phyloP scores from a whole-genome alignment of 1,140 invertebrate genomes.

The Trypoxylus dichotomus region DNA sequence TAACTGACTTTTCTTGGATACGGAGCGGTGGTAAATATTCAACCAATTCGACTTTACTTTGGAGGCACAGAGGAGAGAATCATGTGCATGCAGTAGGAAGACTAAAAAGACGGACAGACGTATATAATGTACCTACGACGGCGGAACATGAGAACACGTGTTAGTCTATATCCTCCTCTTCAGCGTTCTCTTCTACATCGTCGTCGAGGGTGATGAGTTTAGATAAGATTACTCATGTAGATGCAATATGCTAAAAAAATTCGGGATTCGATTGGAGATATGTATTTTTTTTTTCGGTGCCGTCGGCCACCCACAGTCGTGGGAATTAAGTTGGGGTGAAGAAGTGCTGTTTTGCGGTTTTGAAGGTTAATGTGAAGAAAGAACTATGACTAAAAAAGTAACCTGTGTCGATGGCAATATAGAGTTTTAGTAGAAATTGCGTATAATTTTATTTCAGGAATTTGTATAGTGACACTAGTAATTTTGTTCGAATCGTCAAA shows the following conservation, averaged over 20 bases:
- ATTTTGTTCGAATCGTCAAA: too few species aligned
- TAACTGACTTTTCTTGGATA: constrained; percentile 20
- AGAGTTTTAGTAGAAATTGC: too few species aligned
- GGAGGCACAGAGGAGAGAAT: neutral
- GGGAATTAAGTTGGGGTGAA: neutral
- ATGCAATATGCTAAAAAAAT: constrained; percentile 15
- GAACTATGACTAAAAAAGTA: too few species aligned
- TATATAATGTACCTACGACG: neutral
- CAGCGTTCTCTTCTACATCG: too few species aligned
- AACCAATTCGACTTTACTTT: neutral
- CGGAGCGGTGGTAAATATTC: constrained; percentile 3
- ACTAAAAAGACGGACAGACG: neutral
- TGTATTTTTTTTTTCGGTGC: neutral
- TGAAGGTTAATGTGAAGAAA: too few species aligned
- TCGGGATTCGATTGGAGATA: neutral
- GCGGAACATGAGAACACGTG: constrained; percentile 11
- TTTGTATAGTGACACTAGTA: too few species aligned
- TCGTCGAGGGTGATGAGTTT: neutral
- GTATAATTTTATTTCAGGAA: too few species aligned
- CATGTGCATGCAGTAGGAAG: neutral
- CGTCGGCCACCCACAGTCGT: neutral
- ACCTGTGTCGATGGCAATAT: too few species aligned
- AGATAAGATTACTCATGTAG: constrained; percentile 7
- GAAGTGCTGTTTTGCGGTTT: neutral
- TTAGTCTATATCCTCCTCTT: neutral